Conservation (phyloP, 2,113 vertebrate genomes). For the Lates calcarifer region DNA sequence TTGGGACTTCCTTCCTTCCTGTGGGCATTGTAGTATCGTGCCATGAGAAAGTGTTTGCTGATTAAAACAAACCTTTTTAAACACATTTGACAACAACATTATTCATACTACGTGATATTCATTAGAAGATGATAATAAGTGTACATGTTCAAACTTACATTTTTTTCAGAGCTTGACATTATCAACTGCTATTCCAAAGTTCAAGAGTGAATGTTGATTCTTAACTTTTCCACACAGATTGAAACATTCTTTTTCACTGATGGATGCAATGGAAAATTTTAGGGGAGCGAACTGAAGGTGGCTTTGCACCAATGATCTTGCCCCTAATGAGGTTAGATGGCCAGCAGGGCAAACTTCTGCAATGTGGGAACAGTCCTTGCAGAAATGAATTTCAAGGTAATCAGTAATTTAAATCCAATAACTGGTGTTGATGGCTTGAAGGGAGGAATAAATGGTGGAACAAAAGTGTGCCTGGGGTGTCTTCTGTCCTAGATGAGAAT, state of each 20-base stretch:
- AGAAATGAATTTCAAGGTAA: background rate
- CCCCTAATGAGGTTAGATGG: no score
- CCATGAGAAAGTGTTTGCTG: background rate
- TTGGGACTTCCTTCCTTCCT: constrained; percentile 1
- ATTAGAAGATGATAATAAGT: background rate
- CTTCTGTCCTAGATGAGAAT: constrained; percentile 6
- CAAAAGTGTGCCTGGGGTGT: background rate
- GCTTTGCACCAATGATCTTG: background rate
- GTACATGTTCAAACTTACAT: no score
- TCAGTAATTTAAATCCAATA: background rate
- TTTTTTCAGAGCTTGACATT: background rate
- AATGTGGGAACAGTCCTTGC: background rate
- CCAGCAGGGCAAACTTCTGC: background rate
- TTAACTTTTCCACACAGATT: background rate
- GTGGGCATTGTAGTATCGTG: background rate
- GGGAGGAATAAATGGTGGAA: background rate
- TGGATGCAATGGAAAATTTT: background rate
- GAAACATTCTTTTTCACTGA: background rate
- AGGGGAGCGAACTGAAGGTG: no score
- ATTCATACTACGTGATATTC: background rate
- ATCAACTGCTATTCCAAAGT: background rate
- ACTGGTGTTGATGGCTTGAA: background rate
- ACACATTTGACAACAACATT: background rate
- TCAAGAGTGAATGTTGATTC: background rate
- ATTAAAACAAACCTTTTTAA: background rate